These are phyloP conservation scores for Cheirogaleus major DNA, from an alignment of 2,797 vertebrate genomes.

Conservation along the genomic window DNA sequence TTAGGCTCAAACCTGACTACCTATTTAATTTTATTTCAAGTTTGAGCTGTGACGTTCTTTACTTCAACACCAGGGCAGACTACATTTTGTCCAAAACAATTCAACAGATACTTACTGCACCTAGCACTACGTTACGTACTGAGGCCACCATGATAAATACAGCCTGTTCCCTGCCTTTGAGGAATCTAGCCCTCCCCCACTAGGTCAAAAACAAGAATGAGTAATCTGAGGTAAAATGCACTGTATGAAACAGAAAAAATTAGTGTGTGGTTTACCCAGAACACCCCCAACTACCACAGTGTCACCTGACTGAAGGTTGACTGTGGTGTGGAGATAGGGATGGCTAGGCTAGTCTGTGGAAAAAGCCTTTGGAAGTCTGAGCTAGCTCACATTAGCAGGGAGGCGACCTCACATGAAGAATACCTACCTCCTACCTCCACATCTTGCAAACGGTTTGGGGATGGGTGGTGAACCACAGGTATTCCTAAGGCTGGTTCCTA, in stretches of 20 bases:
- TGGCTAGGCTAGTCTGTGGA: neutral
- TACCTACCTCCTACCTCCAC: conserved; percentile 66
- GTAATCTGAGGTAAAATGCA: neutral
- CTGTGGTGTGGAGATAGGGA: neutral
- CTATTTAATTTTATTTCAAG: neutral
- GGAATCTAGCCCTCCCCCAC: neutral
- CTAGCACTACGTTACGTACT: neutral
- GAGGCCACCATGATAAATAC: neutral
- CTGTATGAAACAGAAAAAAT: neutral
- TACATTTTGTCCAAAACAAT: neutral
- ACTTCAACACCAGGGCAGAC: neutral
- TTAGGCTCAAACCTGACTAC: neutral
- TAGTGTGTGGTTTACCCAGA: neutral
- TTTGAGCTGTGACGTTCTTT: neutral
- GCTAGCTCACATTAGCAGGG: neutral
- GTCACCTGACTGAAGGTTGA: neutral
- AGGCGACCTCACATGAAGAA: conserved; percentile 70
- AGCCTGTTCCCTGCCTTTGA: neutral
- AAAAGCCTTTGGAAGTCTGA: conserved; percentile 29
- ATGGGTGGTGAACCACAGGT: conserved; percentile 75
- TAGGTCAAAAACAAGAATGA: neutral
- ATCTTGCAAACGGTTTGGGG: conserved; percentile 58
- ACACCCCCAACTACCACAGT: neutral
- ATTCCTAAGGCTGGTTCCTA: conserved; percentile 71
- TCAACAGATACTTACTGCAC: neutral